Conservation (phyloP, 2,888 invertebrate genomes). For the Girardia tigrina region DNA sequence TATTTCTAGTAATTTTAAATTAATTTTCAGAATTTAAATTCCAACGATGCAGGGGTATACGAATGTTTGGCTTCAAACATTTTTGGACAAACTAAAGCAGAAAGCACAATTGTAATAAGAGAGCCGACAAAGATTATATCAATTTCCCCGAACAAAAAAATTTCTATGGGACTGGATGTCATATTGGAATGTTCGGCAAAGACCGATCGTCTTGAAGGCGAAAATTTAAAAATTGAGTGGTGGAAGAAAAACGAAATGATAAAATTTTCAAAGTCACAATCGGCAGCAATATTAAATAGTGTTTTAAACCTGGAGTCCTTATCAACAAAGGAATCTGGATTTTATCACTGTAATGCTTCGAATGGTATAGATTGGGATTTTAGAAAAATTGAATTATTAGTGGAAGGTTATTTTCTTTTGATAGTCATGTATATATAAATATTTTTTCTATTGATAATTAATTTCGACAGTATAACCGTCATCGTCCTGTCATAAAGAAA, state of each 20-base stretch:
- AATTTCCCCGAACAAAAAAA: conserved; percentile 77
- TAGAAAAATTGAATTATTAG: not conserved
- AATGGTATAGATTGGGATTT: conserved; percentile 15
- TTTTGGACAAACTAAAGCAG: conserved; percentile 70
- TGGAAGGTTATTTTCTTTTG: not conserved
- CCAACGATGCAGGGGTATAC: conserved; percentile 70
- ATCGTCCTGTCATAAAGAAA: too few species aligned
- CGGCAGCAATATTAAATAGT: not conserved
- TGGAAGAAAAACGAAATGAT: conserved; percentile 70
- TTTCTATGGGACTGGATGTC: conserved; percentile 71
- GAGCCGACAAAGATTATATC: conserved; percentile 52
- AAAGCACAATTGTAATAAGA: conserved; percentile 60
- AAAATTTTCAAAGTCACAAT: not conserved
- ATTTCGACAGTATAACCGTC: too few species aligned
- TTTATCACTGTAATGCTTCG: not conserved
- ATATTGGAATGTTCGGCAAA: conserved; percentile 80
- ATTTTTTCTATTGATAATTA: too few species aligned
- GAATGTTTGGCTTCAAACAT: conserved; percentile 80
- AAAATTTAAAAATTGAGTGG: conserved; percentile 70
- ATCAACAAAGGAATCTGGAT: not conserved
- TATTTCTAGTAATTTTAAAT: too few species aligned
- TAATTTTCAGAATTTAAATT: not conserved
- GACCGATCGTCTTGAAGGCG: conserved; percentile 62
- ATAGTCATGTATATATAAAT: too few species aligned
- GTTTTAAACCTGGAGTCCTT: not conserved